phyloP scores from a whole-genome alignment of 2,113 vertebrate species.

The Chloropsis hardwickii region DNA sequence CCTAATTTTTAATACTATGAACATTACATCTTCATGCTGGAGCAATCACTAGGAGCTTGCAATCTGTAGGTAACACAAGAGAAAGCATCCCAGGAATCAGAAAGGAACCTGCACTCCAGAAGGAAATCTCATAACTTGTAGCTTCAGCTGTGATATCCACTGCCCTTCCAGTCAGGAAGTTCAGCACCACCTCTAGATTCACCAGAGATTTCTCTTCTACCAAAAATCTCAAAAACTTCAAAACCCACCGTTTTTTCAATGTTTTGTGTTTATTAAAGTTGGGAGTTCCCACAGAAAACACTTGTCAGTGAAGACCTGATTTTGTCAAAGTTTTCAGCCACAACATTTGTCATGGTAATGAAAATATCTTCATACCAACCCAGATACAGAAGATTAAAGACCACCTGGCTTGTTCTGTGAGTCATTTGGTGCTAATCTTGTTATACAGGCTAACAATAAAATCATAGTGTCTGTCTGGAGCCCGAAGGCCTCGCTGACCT shows the following conservation, averaged over 20 bases:
- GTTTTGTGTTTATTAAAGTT: not conserved
- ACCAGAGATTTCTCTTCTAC: not conserved
- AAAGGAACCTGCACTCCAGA: not conserved
- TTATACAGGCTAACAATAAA: conserved; percentile 21
- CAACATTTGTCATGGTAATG: not conserved
- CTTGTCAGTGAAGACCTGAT: not conserved
- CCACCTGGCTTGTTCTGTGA: not conserved
- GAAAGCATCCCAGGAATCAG: not conserved
- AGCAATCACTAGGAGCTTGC: not conserved
- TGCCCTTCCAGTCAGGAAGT: not conserved
- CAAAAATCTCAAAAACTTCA: not conserved
- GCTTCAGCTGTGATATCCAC: not conserved
- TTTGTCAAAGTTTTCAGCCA: not conserved
- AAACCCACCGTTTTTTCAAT: not conserved
- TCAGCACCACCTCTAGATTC: not conserved
- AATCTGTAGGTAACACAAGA: not conserved
- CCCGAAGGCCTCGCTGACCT: conserved; percentile 11
- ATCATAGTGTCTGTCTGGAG: not conserved
- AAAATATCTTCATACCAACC: not conserved
- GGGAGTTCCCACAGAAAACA: not conserved
- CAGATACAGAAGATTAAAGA: conserved; percentile 31
- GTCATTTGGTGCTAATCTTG: conserved; percentile 36
- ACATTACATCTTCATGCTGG: not conserved
- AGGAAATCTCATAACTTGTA: not conserved
- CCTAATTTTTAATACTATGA: not conserved